phyloP scores from a whole-genome alignment of 2,797 vertebrate genomes.

The Schizothorax lantsangensis region DNA sequence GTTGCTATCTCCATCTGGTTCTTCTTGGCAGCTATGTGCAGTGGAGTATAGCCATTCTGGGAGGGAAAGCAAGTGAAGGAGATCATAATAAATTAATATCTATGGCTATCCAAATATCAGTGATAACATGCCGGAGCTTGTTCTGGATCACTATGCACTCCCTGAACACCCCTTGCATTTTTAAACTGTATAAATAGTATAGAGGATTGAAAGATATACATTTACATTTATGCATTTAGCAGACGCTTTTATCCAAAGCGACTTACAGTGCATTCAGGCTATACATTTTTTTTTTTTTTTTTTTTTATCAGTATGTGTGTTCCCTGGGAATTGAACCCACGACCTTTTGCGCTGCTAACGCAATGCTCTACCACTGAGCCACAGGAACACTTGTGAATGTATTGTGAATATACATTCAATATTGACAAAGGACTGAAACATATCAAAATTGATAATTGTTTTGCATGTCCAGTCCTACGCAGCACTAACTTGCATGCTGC shows the following conservation, averaged over 20 bases:
- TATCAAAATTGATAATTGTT: not conserved
- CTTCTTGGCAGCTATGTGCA: slow-evolving; percentile 98
- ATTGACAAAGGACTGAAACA: not conserved
- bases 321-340: too few relatives aligned
- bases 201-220: not conserved
- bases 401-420: not conserved
- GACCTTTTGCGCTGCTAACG: too few relatives aligned
- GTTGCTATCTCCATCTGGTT: slow-evolving; percentile 99
- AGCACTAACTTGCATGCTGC: slow-evolving; percentile 12
- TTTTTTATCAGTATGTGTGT: too few relatives aligned
- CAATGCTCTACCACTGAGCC: too few relatives aligned
- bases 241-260: too few relatives aligned
- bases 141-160: not conserved
- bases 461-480: not conserved
- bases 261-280: too few relatives aligned
- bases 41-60: slow-evolving; percentile 95
- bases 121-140: not conserved
- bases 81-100: not conserved
- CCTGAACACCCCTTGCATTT: not conserved
- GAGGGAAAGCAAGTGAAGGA: slow-evolving; percentile 49
- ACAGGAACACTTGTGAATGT: too few relatives aligned
- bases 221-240: too few relatives aligned
- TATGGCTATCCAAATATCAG: too few relatives aligned
- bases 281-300: too few relatives aligned
- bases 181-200: not conserved